Conservation (phyloP, 2,888 invertebrate species). For the Caenorhabditis zanzibari region DNA sequence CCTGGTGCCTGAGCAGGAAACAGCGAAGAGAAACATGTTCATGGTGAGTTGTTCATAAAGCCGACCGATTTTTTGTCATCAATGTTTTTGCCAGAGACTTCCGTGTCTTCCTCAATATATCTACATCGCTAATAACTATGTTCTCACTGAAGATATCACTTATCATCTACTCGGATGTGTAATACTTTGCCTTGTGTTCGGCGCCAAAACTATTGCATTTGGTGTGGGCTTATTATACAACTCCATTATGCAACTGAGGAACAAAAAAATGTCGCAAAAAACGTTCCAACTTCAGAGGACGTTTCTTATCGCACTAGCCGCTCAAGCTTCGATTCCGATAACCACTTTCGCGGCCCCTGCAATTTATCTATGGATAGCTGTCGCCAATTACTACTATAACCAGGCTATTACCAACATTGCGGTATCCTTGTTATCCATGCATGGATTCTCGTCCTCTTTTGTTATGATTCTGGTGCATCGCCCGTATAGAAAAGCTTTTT, state of each 20-base stretch:
- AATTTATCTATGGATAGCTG: neutral
- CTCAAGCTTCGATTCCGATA: neutral
- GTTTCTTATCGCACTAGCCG: conserved; percentile 19
- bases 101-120: conserved; percentile 16
- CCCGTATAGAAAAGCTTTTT: neutral
- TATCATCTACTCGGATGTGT: conserved; percentile 10
- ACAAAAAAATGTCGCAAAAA: neutral
- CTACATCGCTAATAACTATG: neutral
- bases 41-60: no score
- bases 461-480: neutral
- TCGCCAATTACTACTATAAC: conserved; percentile 7
- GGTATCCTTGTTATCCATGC: neutral
- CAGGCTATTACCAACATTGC: neutral
- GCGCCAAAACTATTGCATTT: neutral
- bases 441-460: conserved; percentile 22
- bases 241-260: neutral
- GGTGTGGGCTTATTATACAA: neutral
- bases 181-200: neutral
- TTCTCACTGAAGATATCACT: conserved; percentile 11
- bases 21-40: neutral
- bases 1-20: conserved; percentile 6
- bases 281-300: conserved; percentile 27
- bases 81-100: conserved; percentile 1
- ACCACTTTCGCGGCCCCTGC: neutral
- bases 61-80: neutral